phyloP scores from a whole-genome alignment of 2,113 vertebrate species.

The Megalops atlanticus region DNA sequence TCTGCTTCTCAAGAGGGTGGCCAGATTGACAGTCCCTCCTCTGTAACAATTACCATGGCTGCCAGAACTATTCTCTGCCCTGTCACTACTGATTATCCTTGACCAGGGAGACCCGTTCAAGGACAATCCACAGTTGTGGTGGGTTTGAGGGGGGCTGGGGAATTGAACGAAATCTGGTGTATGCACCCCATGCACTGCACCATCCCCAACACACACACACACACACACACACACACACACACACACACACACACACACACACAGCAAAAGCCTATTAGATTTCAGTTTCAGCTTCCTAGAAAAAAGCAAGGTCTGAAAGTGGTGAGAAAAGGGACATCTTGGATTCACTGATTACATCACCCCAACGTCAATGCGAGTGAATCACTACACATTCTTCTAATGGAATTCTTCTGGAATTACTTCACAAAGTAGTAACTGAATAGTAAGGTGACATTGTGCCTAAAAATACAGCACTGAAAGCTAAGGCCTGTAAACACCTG shows the following conservation, averaged over 20 bases:
- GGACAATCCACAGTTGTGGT: constrained; percentile 34
- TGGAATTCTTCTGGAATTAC: neutral
- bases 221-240: constrained; percentile 18
- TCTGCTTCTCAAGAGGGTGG: constrained; percentile 43
- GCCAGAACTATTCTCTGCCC: constrained; percentile 66
- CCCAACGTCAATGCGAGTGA: constrained; percentile 8
- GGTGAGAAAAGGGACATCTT: constrained; percentile 8
- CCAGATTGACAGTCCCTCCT: constrained; percentile 61
- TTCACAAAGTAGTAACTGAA: too few species aligned
- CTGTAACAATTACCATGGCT: constrained; percentile 60
- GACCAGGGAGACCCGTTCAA: constrained; percentile 53
- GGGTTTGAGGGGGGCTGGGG: constrained; percentile 30
- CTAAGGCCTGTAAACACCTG: neutral
- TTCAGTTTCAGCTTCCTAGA: neutral
- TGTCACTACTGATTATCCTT: constrained; percentile 71
- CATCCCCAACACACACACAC: constrained; percentile 15
- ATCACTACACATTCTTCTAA: neutral
- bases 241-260: neutral
- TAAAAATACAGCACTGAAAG: neutral
- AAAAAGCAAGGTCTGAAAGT: neutral
- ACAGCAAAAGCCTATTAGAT: too few species aligned
- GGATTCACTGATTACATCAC: constrained; percentile 19
- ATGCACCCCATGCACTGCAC: too few species aligned
- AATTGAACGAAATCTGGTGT: constrained; percentile 35
- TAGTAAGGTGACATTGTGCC: neutral